A percentile compares a stretch with the other conserved stretches of the same genome.
These are phyloP conservation scores for Aeoliscus strigatus DNA, from an alignment of 2,797 vertebrate species.

Conservation along the genomic window DNA sequence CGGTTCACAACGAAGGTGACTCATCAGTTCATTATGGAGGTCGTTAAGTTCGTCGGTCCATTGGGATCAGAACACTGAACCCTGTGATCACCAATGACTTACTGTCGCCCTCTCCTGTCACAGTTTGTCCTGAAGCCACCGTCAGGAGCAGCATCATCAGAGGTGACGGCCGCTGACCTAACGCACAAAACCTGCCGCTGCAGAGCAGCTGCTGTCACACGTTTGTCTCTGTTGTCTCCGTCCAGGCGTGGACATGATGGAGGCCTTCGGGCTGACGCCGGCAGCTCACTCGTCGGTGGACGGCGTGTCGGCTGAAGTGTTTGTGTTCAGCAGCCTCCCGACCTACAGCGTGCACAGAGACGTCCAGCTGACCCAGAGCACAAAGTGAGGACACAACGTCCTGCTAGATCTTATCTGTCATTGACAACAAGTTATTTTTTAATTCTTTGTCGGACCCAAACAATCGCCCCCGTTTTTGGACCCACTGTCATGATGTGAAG, in stretches of 20 bases:
- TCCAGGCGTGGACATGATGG: constrained; percentile 93
- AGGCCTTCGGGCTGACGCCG: constrained; percentile 83
- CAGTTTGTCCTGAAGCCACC: constrained; percentile 78
- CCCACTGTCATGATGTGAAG: no score
- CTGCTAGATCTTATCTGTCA: no score
- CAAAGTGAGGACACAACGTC: constrained; percentile 74
- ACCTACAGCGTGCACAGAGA: constrained; percentile 84
- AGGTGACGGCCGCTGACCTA: constrained; percentile 54
- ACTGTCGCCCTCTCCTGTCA: constrained; percentile 39
- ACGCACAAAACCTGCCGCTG: no score
- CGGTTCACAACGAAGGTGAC: constrained; percentile 73
- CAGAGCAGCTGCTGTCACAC: no score
- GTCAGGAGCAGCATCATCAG: constrained; percentile 73
- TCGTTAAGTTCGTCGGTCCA: no score
- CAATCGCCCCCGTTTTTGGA: no score
- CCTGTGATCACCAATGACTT: no score
- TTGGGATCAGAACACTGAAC: no score
- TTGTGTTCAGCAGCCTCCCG: constrained; percentile 75
- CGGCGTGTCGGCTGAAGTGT: constrained; percentile 84
- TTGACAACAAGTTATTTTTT: no score
- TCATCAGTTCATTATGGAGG: no score
- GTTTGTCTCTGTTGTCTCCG: neutral
- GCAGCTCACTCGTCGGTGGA: constrained; percentile 82
- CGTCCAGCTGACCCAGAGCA: constrained; percentile 83
- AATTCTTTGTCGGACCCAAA: no score